Evolutionary conservation across 1,140 invertebrate genomes (phyloP).

Genomic region (Drosophila tropicalis): DNA sequence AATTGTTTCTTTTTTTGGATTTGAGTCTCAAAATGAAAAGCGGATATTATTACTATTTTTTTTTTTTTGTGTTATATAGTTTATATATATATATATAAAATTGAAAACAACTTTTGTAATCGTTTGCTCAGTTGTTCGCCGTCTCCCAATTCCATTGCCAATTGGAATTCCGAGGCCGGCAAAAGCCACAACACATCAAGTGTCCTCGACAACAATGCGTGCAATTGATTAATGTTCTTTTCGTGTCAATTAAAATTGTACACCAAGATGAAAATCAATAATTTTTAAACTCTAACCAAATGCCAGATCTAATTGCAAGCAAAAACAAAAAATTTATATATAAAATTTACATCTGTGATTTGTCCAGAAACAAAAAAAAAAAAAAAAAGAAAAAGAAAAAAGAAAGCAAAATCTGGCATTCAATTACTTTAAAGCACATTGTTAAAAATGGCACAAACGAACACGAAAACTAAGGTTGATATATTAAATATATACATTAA

Average conservation of each 20-base stretch:
- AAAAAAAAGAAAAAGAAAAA: background rate
- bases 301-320: conserved; percentile 23
- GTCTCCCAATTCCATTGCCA: background rate
- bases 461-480: conserved; percentile 7
- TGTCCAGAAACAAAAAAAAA: background rate
- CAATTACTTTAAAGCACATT: background rate
- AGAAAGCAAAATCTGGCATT: background rate
- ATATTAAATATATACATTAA: background rate
- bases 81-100: background rate
- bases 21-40: conserved; percentile 45
- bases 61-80: conserved; percentile 24
- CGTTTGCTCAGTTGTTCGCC: background rate
- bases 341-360: background rate
- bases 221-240: conserved; percentile 4
- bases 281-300: conserved; percentile 14
- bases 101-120: background rate
- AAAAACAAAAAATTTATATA: background rate
- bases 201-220: background rate
- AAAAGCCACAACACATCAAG: conserved; percentile 13
- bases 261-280: conserved; percentile 10
- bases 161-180: background rate
- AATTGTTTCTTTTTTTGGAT: background rate
- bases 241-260: conserved; percentile 30
- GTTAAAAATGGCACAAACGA: conserved; percentile 11
- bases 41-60: conserved; percentile 45